A percentile compares a stretch with the other conserved stretches of the same genome.
These are phyloP conservation scores for Micrastur ruficollis DNA, from an alignment of 2,797 vertebrate genomes.

Conservation along the genomic window DNA sequence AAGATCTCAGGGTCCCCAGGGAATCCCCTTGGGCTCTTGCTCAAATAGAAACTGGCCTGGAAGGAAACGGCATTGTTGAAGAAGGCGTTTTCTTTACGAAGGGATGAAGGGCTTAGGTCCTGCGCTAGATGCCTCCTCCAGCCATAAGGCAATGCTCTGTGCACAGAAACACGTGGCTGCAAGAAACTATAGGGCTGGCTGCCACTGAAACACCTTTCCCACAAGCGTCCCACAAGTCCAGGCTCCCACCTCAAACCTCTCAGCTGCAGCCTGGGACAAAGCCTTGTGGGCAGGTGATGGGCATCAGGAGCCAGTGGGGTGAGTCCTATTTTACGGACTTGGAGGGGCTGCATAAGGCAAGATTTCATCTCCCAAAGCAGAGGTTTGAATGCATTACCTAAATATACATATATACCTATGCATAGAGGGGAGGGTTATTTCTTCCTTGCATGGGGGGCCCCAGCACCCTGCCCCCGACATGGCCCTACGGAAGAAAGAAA, in stretches of 20 bases:
- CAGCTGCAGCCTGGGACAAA: not conserved
- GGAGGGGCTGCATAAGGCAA: not conserved
- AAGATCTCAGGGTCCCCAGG: not conserved
- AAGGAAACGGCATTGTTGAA: not conserved
- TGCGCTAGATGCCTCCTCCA: not conserved
- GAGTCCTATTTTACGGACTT: not conserved
- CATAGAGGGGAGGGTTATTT: not conserved
- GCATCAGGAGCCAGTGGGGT: not conserved
- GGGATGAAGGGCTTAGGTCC: not conserved
- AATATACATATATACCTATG: not conserved
- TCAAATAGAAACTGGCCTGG: not conserved
- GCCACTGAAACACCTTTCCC: not conserved
- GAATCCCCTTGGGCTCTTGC: not conserved
- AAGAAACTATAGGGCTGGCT: not conserved
- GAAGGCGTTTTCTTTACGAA: not conserved
- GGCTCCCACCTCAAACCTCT: not conserved
- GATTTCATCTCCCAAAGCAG: not conserved
- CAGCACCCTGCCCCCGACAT: not conserved
- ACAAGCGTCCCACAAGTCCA: not conserved
- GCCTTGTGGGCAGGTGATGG: too few species aligned
- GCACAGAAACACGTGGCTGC: not conserved
- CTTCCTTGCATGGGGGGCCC: fast-evolving
- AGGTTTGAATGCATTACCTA: not conserved
- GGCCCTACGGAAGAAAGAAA: not conserved
- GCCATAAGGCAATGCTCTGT: not conserved